Conservation (phyloP, 2,797 vertebrate genomes). For the Anguilla marmorata region DNA sequence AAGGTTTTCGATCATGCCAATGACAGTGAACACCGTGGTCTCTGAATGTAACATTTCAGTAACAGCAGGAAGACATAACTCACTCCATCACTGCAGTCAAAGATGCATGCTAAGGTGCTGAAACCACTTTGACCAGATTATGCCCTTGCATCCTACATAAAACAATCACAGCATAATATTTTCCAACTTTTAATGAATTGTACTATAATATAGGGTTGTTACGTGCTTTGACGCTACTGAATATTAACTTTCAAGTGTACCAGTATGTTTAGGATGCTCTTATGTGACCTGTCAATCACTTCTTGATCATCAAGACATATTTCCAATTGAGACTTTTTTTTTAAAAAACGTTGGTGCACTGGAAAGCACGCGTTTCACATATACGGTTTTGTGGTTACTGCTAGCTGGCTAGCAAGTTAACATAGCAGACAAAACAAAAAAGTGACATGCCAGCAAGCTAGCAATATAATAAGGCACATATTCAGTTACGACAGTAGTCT, state of each 20-base stretch:
- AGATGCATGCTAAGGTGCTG: background rate
- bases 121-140: constrained; percentile 1
- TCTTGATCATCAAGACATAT: background rate
- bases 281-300: background rate
- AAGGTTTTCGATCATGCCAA: background rate
- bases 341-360: background rate
- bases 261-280: background rate
- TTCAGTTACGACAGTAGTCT: background rate
- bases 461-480: background rate
- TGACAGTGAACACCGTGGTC: background rate
- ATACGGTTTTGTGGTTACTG: background rate
- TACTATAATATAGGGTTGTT: background rate
- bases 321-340: background rate
- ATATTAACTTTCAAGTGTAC: background rate
- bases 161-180: background rate
- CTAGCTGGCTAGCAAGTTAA: background rate
- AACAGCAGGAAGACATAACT: background rate
- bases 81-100: background rate
- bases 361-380: background rate
- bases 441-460: background rate
- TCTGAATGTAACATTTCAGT: background rate
- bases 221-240: background rate
- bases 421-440: background rate
- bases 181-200: background rate
- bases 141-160: background rate